A percentile compares a stretch with the other conserved stretches of the same genome.
These are phyloP conservation scores for Mastacembelus armatus DNA, from an alignment of 2,797 vertebrate genomes.

Conservation along the genomic window DNA sequence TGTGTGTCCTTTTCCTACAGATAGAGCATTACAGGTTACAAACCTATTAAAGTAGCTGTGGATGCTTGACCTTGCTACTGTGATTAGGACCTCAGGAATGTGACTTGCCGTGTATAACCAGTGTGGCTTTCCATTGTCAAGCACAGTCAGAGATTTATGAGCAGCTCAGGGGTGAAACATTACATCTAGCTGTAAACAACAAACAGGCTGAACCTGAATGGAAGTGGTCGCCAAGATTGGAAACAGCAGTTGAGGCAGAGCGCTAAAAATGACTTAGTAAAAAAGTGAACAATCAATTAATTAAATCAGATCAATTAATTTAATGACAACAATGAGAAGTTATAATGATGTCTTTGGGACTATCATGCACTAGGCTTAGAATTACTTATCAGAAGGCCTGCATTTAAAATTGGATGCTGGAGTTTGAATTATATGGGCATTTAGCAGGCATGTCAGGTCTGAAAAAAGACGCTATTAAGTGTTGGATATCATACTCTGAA, in stretches of 20 bases:
- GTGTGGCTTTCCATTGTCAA: slow-evolving; percentile 19
- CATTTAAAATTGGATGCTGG: too few relatives aligned
- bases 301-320: too few relatives aligned
- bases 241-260: slow-evolving; percentile 19
- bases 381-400: too few relatives aligned
- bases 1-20: background rate
- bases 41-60: slow-evolving; percentile 16
- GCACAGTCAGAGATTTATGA: background rate
- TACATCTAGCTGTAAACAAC: background rate
- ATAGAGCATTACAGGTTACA: background rate
- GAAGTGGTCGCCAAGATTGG: background rate
- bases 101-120: slow-evolving; percentile 56
- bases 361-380: too few relatives aligned
- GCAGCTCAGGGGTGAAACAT: background rate
- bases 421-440: too few relatives aligned
- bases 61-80: background rate
- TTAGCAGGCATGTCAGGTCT: too few relatives aligned
- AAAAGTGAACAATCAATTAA: slow-evolving; percentile 3
- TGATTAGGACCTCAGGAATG: slow-evolving; percentile 56
- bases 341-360: too few relatives aligned
- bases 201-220: slow-evolving; percentile 12
- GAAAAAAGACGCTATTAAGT: too few relatives aligned
- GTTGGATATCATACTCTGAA: too few relatives aligned
- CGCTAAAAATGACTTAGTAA: background rate
- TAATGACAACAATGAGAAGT: too few relatives aligned